Percentiles rank a stretch among this genome's conserved stretches.
These are phyloP conservation scores for Teleogryllus oceanicus DNA, from an alignment of 2,888 invertebrate species.

Conservation along the genomic window DNA sequence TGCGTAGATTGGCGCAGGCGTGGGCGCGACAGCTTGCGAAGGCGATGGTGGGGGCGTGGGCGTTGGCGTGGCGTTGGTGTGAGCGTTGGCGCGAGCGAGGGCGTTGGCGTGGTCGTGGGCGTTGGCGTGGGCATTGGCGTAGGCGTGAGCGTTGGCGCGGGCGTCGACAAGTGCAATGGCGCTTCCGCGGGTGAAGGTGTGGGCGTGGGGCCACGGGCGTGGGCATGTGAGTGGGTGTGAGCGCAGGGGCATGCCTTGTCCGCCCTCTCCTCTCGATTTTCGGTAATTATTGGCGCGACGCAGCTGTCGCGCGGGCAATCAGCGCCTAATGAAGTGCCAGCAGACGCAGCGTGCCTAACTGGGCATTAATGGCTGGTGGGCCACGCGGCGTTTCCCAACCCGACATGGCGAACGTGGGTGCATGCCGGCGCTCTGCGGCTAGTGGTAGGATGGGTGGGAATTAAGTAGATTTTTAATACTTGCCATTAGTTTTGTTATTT, in stretches of 20 bases:
- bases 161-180: neutral
- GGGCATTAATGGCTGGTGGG: neutral
- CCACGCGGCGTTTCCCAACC: neutral
- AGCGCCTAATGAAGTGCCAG: constrained; percentile 18
- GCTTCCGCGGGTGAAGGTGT: neutral
- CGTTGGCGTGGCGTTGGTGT: no score
- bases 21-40: no score
- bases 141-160: no score
- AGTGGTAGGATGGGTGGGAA: no score
- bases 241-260: neutral
- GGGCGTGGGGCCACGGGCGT: neutral
- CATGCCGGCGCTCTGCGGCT: no score
- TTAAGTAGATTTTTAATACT: no score
- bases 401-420: neutral
- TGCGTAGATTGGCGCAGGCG: no score
- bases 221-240: neutral
- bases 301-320: neutral
- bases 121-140: no score
- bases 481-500: no score
- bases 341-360: neutral
- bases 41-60: no score
- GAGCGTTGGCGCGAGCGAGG: no score
- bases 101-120: no score
- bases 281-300: neutral
- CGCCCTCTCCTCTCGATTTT: neutral